Conservation (phyloP, 2,113 vertebrate species). For the Turdus rufiventris region DNA sequence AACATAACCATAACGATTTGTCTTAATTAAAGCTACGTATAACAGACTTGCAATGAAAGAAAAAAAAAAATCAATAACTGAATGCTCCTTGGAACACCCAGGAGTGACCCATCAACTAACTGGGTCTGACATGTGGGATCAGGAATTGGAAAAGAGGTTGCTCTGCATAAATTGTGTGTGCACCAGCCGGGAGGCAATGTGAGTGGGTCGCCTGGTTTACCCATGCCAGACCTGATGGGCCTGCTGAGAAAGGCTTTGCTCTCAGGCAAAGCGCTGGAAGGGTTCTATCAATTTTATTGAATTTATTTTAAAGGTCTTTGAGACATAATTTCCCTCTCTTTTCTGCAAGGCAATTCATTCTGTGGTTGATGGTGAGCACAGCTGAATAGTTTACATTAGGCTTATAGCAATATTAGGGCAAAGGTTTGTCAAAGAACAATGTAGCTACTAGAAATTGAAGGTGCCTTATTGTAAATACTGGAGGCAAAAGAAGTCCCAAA, state of each 20-base stretch:
- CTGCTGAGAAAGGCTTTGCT: conserved; percentile 35
- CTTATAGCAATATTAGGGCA: neutral
- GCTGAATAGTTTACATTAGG: conserved; percentile 47
- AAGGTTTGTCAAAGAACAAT: conserved; percentile 43
- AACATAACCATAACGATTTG: neutral
- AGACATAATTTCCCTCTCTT: conserved; percentile 12
- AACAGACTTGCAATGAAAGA: neutral
- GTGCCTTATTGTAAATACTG: conserved; percentile 35
- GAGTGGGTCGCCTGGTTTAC: neutral
- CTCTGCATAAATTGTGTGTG: neutral
- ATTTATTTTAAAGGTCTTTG: conserved; percentile 22
- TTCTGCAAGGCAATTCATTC: conserved; percentile 37
- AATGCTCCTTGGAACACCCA: neutral
- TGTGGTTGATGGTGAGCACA: conserved; percentile 7
- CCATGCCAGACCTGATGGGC: neutral
- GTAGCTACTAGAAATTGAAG: conserved; percentile 19
- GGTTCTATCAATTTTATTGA: neutral
- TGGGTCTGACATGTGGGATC: neutral
- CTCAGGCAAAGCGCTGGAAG: conserved; percentile 31
- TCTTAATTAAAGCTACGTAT: neutral
- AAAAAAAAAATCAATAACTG: neutral
- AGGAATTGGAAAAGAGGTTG: neutral
- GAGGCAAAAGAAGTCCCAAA: neutral
- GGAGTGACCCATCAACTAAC: neutral
- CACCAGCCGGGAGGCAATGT: neutral